Base-by-base conservation (phyloP, 2,797 vertebrate genomes). In the Zenarchopterus dispar region DNA sequence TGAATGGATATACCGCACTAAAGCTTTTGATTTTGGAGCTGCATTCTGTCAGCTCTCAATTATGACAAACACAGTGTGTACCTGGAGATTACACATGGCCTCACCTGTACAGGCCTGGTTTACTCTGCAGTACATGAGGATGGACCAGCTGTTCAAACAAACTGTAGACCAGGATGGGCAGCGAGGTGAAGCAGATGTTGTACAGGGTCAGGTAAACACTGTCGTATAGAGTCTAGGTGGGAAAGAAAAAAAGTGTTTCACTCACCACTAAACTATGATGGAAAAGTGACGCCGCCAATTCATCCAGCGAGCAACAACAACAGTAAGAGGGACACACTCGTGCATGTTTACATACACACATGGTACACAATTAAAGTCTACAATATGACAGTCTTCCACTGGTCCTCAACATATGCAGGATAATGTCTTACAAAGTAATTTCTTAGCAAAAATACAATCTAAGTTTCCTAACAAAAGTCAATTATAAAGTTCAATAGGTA, bases 121-220 rank as follows among this genome's bases (percentile, higher is more conserved):
- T 98, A 76, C 81, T 97, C 88, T 98, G 97, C 62, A 99, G 90
- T 15, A 97, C 83, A 58, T 97, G 95, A 28, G 97, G 97, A 78
- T 98, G 95, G 80, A 99, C 94, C 83, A 97, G 96, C 92, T 99
- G 97, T 83, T 99, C 97, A 95, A 99, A 96, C 66, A 99, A 94
- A 91, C 97, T 98, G 90, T 97, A 98, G 73, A 98, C 94, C 84
- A 99, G 95, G 89, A 99, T 95, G 93, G 97, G 97, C 89, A 99
- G 88, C 59, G 97, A 99, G 80, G 97, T 99, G 93, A 99, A 99
- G 95, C 97, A 98, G 93, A 99, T 99, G 93, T 99, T 99, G 94
- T 99, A 99, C 83, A 99, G 95, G 82, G 97, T 99, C 93, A 99
- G 93, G 88, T 98, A 99, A 59, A 98, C 97, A 81, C 97, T 96